Evolutionary conservation across 2,797 vertebrate species (phyloP).

Genomic region (Esox masquinongy): DNA sequence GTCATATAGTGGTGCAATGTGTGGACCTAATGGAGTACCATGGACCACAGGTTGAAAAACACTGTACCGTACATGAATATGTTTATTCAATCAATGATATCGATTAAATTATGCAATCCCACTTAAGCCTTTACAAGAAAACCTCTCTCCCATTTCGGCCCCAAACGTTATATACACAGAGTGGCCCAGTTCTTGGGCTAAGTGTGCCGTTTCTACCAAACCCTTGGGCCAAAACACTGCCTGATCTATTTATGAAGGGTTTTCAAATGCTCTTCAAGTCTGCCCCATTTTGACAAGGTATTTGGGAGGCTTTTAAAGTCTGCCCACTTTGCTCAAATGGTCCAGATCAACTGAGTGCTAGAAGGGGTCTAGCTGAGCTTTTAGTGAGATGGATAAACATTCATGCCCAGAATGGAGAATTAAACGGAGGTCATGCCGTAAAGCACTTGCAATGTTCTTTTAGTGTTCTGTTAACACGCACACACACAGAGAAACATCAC

Average conservation of each 20-base stretch:
- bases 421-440: not conserved
- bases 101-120: too few species aligned
- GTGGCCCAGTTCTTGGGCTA: not conserved
- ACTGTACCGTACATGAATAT: too few species aligned
- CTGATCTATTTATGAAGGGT: not conserved
- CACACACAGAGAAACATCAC: not conserved
- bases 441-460: not conserved
- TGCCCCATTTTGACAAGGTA: conserved; percentile 3
- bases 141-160: not conserved
- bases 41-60: too few species aligned
- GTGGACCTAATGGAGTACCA: too few species aligned
- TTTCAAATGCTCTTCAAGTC: too few species aligned
- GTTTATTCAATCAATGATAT: too few species aligned
- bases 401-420: not conserved
- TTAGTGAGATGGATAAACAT: conserved; percentile 14
- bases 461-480: not conserved
- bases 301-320: conserved; percentile 38
- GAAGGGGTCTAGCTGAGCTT: conserved; percentile 29
- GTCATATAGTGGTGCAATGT: too few species aligned
- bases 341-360: not conserved
- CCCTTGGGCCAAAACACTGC: conserved; percentile 18
- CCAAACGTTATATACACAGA: not conserved
- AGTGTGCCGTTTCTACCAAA: not conserved
- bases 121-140: too few species aligned
- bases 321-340: conserved; percentile 30